Base-by-base conservation (phyloP, 2,888 invertebrate genomes). In the Andrena bicolor region DNA sequence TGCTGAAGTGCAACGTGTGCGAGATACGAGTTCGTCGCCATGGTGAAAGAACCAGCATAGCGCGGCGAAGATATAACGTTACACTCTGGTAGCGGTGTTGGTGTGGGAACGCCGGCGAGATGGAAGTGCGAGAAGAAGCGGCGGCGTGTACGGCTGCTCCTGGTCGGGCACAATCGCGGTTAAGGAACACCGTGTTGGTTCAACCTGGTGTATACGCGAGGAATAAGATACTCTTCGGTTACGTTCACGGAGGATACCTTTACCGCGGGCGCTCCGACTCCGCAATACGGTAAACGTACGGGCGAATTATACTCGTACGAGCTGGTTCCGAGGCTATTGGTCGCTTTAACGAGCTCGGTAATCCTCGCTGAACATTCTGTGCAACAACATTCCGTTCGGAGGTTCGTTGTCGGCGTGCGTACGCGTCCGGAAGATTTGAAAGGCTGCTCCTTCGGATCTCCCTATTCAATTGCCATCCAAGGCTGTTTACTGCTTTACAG, bases 61-160 rank as follows among this genome's bases (percentile, higher is more conserved):
- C 83, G 32, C 68, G 76, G 85, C 84, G 79, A 84, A 84, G 88
- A 88, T 92, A 89, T 92, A 92, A 90, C 85, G 86, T 92, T 92
- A 91, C 92, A 90, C 81, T 88, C 79, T 88, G 89, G 87, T 87
- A 88, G 84, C 82, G 81, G 74, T 70, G 76, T 82, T 84, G 87
- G 84, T 92, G 90, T 92, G 91, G 92, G 92, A 92, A 92, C 89
- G 76, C 75, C 65, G 75, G 63, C 65, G 82, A 78, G 87, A 85
- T 88, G 88, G 83, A 82, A 84, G 86, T 80, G 84, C 65, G 75
- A 73, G 82, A 89, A 84, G 89, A 89, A 80, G 76, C 83, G 35
- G 80, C 78, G 70, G 56, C 83, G 61, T 68, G 76, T 76, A 81
- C 41, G 66, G 80, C 79, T 61, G 76, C 73, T 71, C 78, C 85